Base-by-base conservation (phyloP, 37 sponge, comb jelly and placozoan species). In the Petrosia ficiformis region DNA sequence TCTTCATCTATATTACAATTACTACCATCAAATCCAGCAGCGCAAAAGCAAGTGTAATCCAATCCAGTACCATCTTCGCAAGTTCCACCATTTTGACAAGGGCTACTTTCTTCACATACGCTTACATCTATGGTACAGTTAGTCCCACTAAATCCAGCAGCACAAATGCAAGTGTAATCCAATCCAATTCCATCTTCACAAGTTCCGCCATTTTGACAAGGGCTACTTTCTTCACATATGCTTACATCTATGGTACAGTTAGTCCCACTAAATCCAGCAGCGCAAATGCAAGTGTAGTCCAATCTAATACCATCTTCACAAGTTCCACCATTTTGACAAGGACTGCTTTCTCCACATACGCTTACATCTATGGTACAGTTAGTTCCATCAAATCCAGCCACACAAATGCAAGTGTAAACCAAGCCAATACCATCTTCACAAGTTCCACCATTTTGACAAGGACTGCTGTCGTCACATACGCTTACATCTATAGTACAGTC, bases 151-250 rank as follows among this genome's bases (percentile, higher is more conserved):
- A 33, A 75, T 22, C 83, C 83, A 16, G 44, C 21, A 22, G 44
- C 42, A 77, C 88, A 87, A 4, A 44, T 58, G 56, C 88, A 87
- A 39, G 24, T 52, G n/a, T 61, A 70, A 1, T 19, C 31, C 26
- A 1, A 11, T 42, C 72, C 65, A 10, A 42, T 34, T 36, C 67
- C 81, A 33, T 84, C 81, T 31, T 29, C 10, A 75, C 90, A 89
- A 0, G 71, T 79, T 29, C 79, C 90, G 71, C 72, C 84, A 79
- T 80, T 83, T 30, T 37, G 44, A 72, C 90, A 89, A 28, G 76
- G 35, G 59, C 54, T 67, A 24, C 40, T 16, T n/a, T n/a, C n/a
- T n/a, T n/a, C n/a, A 40, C 85, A 84, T 44, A 63, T 70, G 44
- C 48, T 32, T 4, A 89, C 31, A 39, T 73, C 80, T 26, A 6